Evolutionary conservation across 2,797 vertebrate genomes (phyloP).

Genomic region (Gephyroberyx darwinii): DNA sequence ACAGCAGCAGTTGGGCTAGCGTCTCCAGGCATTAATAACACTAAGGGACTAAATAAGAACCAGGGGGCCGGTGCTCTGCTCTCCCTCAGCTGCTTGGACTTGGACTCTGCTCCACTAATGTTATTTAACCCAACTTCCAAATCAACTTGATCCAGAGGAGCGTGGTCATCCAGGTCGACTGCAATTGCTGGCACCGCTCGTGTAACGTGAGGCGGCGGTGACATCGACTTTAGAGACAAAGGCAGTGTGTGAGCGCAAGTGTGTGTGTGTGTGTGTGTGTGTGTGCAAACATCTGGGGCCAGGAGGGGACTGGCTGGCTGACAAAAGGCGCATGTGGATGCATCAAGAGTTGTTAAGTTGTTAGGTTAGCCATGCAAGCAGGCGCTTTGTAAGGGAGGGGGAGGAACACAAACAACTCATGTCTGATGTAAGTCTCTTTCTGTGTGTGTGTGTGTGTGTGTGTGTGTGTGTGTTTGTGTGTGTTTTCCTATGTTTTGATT

Average conservation of each 20-base stretch:
- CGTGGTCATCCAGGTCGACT: slow-evolving; percentile 24
- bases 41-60: not conserved
- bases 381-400: not conserved
- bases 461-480: slow-evolving; percentile 1
- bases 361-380: slow-evolving; percentile 25
- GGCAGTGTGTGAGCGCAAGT: not conserved
- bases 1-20: not conserved
- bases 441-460: slow-evolving; percentile 3
- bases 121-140: slow-evolving; percentile 28
- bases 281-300: slow-evolving; percentile 41
- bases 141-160: slow-evolving; percentile 31
- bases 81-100: not conserved
- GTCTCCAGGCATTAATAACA: not conserved
- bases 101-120: slow-evolving; percentile 1
- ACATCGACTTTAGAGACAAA: slow-evolving; percentile 26
- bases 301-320: not conserved
- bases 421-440: not conserved
- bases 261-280: not conserved
- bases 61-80: not conserved
- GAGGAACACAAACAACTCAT: not conserved
- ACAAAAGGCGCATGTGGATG: not conserved
- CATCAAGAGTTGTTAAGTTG: slow-evolving; percentile 32
- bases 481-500: not conserved
- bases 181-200: slow-evolving; percentile 21
- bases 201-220: slow-evolving; percentile 19